Evolutionary conservation across 1,140 invertebrate genomes (phyloP).

Genomic region (Laupala kohalensis): DNA sequence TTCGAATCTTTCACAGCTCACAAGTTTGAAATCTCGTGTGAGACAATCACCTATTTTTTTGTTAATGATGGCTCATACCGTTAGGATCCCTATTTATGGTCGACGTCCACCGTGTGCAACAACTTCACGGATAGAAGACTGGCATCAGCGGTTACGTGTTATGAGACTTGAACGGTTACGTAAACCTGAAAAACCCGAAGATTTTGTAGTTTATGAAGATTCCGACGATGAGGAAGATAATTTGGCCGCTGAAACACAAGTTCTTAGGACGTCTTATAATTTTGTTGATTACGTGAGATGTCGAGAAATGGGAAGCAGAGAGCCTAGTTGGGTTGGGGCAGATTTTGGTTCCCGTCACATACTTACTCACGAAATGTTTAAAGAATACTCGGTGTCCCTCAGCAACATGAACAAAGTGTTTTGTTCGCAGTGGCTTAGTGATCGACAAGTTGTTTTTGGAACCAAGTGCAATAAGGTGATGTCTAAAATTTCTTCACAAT

Average conservation of each 20-base stretch:
- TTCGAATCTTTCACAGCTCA: too few species aligned
- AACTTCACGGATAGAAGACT: constrained; percentile 53
- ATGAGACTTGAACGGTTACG: constrained; percentile 50
- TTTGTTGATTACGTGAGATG: constrained; percentile 71
- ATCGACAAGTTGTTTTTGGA: constrained; percentile 87
- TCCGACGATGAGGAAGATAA: constrained; percentile 72
- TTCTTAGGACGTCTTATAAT: constrained; percentile 66
- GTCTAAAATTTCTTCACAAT: neutral
- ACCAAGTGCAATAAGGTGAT: constrained; percentile 93
- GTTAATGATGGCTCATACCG: constrained; percentile 36
- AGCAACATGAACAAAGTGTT: constrained; percentile 92
- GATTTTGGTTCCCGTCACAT: constrained; percentile 74
- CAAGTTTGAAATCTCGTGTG: too few species aligned
- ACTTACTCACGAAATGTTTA: constrained; percentile 75
- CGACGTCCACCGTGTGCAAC: constrained; percentile 57
- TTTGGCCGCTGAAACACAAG: constrained; percentile 49
- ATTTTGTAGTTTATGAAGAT: constrained; percentile 76
- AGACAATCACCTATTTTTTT: too few species aligned
- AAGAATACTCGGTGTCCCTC: constrained; percentile 66
- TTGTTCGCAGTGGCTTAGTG: constrained; percentile 90
- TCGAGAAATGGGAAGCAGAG: constrained; percentile 53
- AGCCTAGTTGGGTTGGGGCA: constrained; percentile 56
- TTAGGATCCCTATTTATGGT: constrained; percentile 43
- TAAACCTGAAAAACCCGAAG: constrained; percentile 74
- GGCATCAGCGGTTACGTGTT: constrained; percentile 47